A percentile compares a stretch with the other conserved stretches of the same genome.
Evolutionary conservation across 2,888 invertebrate species (phyloP).

Genomic region (Polyploca ridens): DNA sequence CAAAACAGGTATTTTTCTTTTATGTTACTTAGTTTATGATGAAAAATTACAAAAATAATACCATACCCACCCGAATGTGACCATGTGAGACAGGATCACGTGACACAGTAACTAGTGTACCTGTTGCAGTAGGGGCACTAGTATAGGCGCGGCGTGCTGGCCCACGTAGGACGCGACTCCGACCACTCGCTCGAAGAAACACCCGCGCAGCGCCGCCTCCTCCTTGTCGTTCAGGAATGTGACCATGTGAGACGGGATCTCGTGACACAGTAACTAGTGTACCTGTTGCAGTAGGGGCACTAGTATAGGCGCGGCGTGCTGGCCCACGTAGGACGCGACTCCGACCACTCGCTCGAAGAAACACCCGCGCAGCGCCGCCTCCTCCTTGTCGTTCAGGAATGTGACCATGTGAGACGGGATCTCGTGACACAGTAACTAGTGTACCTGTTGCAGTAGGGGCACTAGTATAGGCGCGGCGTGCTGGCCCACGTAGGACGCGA

Average conservation of each 20-base stretch:
- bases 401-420: conserved; percentile 97
- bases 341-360: conserved; percentile 98
- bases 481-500: conserved; percentile 97
- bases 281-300: conserved; percentile 96
- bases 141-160: conserved; percentile 95
- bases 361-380: conserved; percentile 94
- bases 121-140: conserved; percentile 96
- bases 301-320: conserved; percentile 96
- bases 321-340: conserved; percentile 97
- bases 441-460: conserved; percentile 95
- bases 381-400: conserved; percentile 98
- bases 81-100: too few species aligned
- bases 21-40: too few species aligned
- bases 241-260: conserved; percentile 94
- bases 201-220: conserved; percentile 95
- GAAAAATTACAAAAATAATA: too few species aligned
- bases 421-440: neutral
- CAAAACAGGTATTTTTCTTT: too few species aligned
- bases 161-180: conserved; percentile 98
- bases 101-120: conserved; percentile 67
- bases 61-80: too few species aligned
- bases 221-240: conserved; percentile 99
- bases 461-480: conserved; percentile 96
- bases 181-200: conserved; percentile 97
- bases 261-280: neutral